These are phyloP conservation scores for Drosophila birchii DNA, from an alignment of 2,888 invertebrate species.

Conservation along the genomic window DNA sequence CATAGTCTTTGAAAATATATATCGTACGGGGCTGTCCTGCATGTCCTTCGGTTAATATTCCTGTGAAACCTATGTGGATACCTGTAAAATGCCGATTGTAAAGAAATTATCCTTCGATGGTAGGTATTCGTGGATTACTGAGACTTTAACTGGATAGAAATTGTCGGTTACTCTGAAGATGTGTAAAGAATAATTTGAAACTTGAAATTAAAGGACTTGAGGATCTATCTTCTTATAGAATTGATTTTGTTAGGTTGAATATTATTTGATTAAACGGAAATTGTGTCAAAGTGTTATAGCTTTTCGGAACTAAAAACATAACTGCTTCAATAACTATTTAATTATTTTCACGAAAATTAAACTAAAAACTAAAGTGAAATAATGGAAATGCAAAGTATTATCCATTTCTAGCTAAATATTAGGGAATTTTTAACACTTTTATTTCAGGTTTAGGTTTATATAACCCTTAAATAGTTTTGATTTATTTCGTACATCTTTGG, in stretches of 20 bases:
- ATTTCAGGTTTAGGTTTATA: too few species aligned
- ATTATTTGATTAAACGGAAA: background rate
- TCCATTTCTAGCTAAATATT: too few species aligned
- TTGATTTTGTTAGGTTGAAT: background rate
- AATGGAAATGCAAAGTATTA: too few species aligned
- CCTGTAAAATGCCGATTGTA: constrained; percentile 48
- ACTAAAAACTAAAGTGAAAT: too few species aligned
- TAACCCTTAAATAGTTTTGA: too few species aligned
- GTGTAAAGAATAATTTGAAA: background rate
- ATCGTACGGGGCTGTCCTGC: background rate
- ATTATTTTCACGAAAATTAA: background rate
- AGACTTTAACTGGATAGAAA: background rate
- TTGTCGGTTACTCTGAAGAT: too few species aligned
- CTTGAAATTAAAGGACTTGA: background rate
- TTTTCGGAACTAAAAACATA: background rate
- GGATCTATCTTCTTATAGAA: background rate
- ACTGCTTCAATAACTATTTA: background rate
- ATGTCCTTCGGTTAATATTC: background rate
- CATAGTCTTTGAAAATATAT: background rate
- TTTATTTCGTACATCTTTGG: too few species aligned
- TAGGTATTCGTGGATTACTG: constrained; percentile 44
- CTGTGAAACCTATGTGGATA: constrained; percentile 1
- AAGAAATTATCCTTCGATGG: constrained; percentile 75
- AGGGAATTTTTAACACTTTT: too few species aligned
- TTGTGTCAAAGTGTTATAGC: background rate